phyloP scores from a whole-genome alignment of 2,888 invertebrate genomes.

The Brassicogethes aeneus region DNA sequence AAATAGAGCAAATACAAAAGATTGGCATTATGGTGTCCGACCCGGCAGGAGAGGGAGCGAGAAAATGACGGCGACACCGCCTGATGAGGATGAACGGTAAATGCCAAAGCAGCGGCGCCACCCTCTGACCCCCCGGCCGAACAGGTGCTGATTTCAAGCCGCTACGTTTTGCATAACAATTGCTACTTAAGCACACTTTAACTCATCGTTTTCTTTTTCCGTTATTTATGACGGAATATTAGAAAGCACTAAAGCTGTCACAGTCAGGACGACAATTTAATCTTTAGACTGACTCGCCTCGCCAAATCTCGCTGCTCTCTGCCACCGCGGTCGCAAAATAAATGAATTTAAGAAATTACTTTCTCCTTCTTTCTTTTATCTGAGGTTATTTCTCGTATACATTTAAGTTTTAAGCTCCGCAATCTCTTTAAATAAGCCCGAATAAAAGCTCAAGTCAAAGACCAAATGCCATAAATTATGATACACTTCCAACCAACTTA shows the following conservation, averaged over 20 bases:
- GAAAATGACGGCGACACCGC: constrained; percentile 36
- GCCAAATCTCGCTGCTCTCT: constrained; percentile 32
- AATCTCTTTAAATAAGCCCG: constrained; percentile 30
- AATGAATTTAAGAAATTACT: constrained; percentile 39
- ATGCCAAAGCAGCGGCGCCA: no score
- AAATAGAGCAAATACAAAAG: constrained; percentile 43
- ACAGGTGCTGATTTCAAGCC: constrained; percentile 41
- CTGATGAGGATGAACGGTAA: constrained; percentile 42
- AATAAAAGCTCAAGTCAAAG: constrained; percentile 26
- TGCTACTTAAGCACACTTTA: constrained; percentile 40
- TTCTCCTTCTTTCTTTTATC: constrained; percentile 29
- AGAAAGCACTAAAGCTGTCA: constrained; percentile 41
- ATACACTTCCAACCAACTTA: neutral
- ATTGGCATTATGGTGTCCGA: constrained; percentile 40
- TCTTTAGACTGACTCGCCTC: constrained; percentile 28
- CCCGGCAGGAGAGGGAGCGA: constrained; percentile 14
- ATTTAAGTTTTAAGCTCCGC: constrained; percentile 31
- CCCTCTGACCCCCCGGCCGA: no score
- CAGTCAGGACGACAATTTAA: constrained; percentile 42
- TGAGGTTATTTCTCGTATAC: constrained; percentile 31
- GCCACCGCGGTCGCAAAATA: no score
- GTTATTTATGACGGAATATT: constrained; percentile 41
- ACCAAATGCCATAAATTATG: constrained; percentile 32
- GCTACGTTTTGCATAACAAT: constrained; percentile 43
- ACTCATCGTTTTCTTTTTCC: constrained; percentile 37